phyloP scores from a whole-genome alignment of 2,888 invertebrate species.

The Agrochola lota region DNA sequence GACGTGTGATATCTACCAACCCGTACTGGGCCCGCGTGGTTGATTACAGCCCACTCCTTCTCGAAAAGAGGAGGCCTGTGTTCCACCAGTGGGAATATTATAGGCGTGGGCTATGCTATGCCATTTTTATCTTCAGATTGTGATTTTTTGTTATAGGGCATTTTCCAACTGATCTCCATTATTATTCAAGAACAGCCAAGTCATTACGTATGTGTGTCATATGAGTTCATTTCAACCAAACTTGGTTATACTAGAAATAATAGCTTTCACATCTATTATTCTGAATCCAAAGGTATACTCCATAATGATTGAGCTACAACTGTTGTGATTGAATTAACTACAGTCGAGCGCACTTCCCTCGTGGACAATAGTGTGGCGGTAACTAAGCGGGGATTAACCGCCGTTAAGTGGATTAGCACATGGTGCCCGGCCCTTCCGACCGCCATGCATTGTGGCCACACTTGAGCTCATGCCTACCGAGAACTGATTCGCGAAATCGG shows the following conservation, averaged over 20 bases:
- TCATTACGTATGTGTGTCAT: not conserved
- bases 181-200: not conserved
- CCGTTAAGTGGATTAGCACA: slow-evolving; percentile 85
- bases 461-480: slow-evolving; percentile 58
- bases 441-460: slow-evolving; percentile 59
- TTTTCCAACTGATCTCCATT: not conserved
- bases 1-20: too few species aligned
- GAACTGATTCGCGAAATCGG: slow-evolving; percentile 57
- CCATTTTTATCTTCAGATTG: not conserved
- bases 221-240: not conserved
- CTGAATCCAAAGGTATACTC: slow-evolving; percentile 14
- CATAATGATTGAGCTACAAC: slow-evolving; percentile 63
- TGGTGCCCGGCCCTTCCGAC: slow-evolving; percentile 78
- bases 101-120: too few species aligned
- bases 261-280: not conserved
- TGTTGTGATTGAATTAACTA: slow-evolving; percentile 82
- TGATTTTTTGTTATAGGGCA: not conserved
- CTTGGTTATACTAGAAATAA: not conserved
- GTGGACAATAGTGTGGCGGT: slow-evolving; percentile 68
- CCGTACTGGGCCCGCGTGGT: too few species aligned
- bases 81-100: too few species aligned
- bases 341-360: slow-evolving; percentile 71
- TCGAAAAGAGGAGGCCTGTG: too few species aligned
- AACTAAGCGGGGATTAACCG: slow-evolving; percentile 77
- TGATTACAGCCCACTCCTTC: too few species aligned